Conservation (phyloP, 2,113 vertebrate genomes). For the Dermatemys mawii region DNA sequence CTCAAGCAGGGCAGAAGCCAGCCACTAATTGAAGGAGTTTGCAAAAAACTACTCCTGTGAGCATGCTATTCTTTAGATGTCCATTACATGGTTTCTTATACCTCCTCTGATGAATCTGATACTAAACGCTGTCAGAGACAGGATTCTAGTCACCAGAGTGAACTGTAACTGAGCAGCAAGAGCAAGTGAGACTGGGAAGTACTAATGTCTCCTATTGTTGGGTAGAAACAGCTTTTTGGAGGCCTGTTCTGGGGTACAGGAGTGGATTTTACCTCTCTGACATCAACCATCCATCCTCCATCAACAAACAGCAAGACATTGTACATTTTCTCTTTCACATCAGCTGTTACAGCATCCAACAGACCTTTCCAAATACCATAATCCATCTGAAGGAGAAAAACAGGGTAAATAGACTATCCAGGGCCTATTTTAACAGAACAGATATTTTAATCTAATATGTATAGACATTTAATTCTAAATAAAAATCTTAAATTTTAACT, state of each 20-base stretch:
- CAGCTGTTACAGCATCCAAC: conserved; percentile 89
- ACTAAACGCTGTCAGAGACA: rapidly evolving
- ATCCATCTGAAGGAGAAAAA: conserved; percentile 82
- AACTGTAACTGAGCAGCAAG: not conserved
- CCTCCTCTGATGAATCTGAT: not conserved
- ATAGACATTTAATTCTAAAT: conserved; percentile 11
- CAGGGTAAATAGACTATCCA: conserved; percentile 6
- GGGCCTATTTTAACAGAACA: conserved; percentile 17
- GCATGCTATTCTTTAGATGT: not conserved
- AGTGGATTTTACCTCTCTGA: conserved; percentile 85
- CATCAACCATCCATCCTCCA: conserved; percentile 98
- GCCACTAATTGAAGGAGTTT: not conserved
- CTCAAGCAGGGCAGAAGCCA: not conserved
- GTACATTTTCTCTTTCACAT: conserved; percentile 97
- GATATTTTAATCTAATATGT: not conserved
- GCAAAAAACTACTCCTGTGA: not conserved
- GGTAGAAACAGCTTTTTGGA: not conserved
- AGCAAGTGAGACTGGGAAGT: not conserved
- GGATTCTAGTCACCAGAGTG: not conserved
- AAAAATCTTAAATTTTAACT: not conserved
- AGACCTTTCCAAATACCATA: conserved; percentile 89
- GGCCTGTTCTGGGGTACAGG: rapidly evolving
- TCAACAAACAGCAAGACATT: conserved; percentile 97
- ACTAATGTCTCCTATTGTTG: not conserved
- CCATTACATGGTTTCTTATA: not conserved